These are phyloP conservation scores for Drosophila neonasuta DNA, from an alignment of 2,888 invertebrate genomes.

Conservation along the genomic window DNA sequence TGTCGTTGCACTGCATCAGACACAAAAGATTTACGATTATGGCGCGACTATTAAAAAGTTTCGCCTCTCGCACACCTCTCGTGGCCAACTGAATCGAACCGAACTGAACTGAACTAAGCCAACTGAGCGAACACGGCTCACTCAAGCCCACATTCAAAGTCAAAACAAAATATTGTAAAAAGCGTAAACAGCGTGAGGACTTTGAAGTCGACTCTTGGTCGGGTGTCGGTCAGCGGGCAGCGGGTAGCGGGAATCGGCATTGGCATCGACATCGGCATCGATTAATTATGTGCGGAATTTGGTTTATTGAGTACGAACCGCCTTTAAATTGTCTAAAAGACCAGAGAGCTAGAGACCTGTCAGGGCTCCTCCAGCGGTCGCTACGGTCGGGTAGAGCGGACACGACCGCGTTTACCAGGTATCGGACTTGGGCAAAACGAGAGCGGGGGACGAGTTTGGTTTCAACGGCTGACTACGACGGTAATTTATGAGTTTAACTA, in stretches of 20 bases:
- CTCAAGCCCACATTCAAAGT: constrained; percentile 73
- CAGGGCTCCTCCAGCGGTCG: constrained; percentile 53
- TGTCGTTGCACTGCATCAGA: constrained; percentile 77
- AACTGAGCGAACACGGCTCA: constrained; percentile 44
- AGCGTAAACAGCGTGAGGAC: constrained; percentile 45
- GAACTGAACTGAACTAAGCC: constrained; percentile 23
- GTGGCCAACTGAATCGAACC: constrained; percentile 12
- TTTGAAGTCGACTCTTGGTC: constrained; percentile 44
- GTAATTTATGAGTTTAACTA: constrained; percentile 80
- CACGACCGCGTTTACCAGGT: background rate
- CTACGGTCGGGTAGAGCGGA: constrained; percentile 4
- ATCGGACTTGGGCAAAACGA: background rate
- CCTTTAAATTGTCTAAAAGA: constrained; percentile 79
- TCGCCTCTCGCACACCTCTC: constrained; percentile 73
- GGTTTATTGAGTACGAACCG: constrained; percentile 79
- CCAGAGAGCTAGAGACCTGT: constrained; percentile 67
- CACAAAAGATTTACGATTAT: constrained; percentile 81
- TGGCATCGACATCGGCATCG: constrained; percentile 63
- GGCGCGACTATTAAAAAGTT: constrained; percentile 81
- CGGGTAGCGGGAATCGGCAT: constrained; percentile 6
- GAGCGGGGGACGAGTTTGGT: constrained; percentile 23
- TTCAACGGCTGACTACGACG: constrained; percentile 66
- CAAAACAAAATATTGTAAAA: constrained; percentile 73
- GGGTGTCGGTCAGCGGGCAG: constrained; percentile 6
- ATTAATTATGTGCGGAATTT: constrained; percentile 81